Evolutionary conservation across 2,113 vertebrate species (phyloP).

Genomic region (Cervus canadensis): DNA sequence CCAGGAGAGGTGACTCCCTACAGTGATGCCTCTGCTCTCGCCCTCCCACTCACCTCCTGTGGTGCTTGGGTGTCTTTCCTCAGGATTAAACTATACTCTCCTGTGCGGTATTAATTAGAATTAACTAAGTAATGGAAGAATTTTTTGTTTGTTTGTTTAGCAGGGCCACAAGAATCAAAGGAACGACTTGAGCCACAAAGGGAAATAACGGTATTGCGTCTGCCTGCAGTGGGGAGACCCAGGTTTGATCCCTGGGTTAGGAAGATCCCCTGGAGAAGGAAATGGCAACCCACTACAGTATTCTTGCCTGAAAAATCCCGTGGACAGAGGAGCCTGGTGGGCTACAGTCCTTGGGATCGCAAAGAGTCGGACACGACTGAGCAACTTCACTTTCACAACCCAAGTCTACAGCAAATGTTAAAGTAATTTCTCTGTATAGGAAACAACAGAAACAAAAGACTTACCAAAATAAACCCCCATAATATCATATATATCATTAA

Average conservation of each 20-base stretch:
- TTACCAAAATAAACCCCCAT: no score
- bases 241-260: neutral
- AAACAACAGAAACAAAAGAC: no score
- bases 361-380: neutral
- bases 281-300: neutral
- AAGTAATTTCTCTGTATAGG: no score
- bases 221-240: neutral
- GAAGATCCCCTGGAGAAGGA: neutral
- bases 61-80: neutral
- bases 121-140: neutral
- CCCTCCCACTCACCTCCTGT: neutral
- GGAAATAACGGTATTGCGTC: neutral
- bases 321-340: neutral
- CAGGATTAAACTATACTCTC: neutral
- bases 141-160: neutral
- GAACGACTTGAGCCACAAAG: neutral
- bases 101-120: neutral
- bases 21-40: fast-evolving
- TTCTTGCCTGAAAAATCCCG: neutral
- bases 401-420: no score
- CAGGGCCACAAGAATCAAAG: neutral
- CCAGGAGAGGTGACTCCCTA: neutral
- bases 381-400: neutral
- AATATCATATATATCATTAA: no score
- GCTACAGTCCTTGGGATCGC: neutral